Evolutionary conservation across 2,888 invertebrate species (phyloP), one percentile per base, ranked within the genome.

Genomic region (Melinaea marsaeus): DNA sequence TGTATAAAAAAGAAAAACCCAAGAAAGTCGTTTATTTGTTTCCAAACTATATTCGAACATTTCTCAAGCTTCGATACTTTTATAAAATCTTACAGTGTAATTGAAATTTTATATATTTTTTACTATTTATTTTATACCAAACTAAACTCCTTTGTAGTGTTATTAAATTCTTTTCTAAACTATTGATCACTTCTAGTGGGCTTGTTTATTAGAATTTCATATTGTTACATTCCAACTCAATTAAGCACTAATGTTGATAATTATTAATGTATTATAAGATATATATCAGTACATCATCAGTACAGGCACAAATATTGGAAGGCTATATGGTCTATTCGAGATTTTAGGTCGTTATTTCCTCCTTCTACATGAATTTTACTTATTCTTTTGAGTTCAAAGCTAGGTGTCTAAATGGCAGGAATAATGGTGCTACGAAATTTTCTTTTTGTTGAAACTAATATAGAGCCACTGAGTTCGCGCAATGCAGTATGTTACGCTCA

Each of bases 1-100:
- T 82, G 81, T 85, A 83, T 79, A 84, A 85, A 86, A 78, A 79
- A 78, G 73, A 75, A 84, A 85, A 81, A 76, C 80, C 75, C 74
- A 69, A 77, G 74, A 83, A 89, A 86, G 83, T 84, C 85, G 81
- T 87, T 86, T 86, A 88, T 88, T 89, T 88, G 89, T 89, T 89
- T 86, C 78, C 84, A 84, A 87, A 89, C 88, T 87, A 88, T 82
- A 84, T 82, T 84, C 81, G 77, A 82, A 78, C 77, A 75, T 78
- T 79, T 81, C 72, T 75, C 77, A 72, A 80, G 79, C 81, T 77
- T 76, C 79, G 74, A 81, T 82, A 81, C 79, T 77, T 80, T 79
- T 83, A 79, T 84, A 85, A 86, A 85, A 83, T 83, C 77, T 81
- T 80, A 73, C 77, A 74, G 71, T 75, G 75, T 75, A 85, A 87